Percentiles rank a stretch among this genome's conserved stretches.
Evolutionary conservation across 2,888 invertebrate genomes (phyloP).

Genomic region (Bombyx huttoni): DNA sequence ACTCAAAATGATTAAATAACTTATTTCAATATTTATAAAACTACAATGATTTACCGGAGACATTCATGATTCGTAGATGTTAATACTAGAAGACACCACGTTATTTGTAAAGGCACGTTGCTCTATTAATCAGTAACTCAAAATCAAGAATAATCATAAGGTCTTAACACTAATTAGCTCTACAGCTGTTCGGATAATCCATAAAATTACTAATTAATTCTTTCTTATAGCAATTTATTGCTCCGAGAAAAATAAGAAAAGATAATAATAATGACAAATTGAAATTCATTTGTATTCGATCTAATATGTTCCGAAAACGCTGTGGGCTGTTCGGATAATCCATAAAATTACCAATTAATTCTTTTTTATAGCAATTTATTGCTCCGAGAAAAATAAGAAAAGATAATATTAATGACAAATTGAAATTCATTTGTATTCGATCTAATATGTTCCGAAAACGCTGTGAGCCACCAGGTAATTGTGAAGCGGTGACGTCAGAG

Average conservation of each 20-base stretch:
- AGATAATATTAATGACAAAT: no score
- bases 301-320: conserved; percentile 24
- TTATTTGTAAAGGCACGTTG: conserved; percentile 20
- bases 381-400: not conserved
- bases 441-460: conserved; percentile 20
- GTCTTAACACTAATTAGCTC: not conserved
- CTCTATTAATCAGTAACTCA: not conserved
- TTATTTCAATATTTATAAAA: not conserved
- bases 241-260: not conserved
- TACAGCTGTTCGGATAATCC: no score
- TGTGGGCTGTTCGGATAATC: no score
- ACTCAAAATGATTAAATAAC: not conserved
- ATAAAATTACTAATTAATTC: no score
- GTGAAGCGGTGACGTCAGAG: conserved; percentile 33
- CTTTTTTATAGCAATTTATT: not conserved
- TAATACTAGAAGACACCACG: conserved; percentile 18
- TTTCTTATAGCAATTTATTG: not conserved
- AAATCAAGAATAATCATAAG: not conserved
- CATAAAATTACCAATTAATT: no score
- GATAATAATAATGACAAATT: no score
- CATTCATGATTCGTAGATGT: conserved; percentile 1
- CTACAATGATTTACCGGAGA: not conserved
- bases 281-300: not conserved
- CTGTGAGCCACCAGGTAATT: conserved; percentile 51
- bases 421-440: not conserved